Percentiles rank a stretch among this genome's conserved stretches.
Evolutionary conservation across 2,797 vertebrate species (phyloP).

Genomic region (Intellagama lesueurii): DNA sequence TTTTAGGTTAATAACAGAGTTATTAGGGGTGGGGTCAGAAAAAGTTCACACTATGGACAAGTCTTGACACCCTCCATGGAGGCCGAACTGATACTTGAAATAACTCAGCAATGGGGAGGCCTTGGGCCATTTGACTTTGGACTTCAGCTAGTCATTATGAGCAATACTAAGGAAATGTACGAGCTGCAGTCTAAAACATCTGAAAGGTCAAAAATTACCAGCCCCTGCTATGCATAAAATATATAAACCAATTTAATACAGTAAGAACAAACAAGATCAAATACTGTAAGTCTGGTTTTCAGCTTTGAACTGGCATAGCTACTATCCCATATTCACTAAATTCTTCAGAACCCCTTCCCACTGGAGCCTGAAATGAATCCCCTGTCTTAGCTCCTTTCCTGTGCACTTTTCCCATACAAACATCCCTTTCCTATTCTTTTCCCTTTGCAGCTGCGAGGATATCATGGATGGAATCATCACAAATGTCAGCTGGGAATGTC

Average conservation of each 20-base stretch:
- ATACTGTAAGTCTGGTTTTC: not conserved
- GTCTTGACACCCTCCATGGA: not conserved
- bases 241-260: not conserved
- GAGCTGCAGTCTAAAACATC: not conserved
- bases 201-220: not conserved
- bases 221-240: not conserved
- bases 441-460: slow-evolving; percentile 36
- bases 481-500: not conserved
- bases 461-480: not conserved
- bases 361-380: slow-evolving; percentile 34
- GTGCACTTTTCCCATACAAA: not conserved
- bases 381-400: not conserved
- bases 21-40: not conserved
- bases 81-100: not conserved
- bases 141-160: not conserved
- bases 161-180: not conserved
- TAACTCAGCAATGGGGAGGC: not conserved
- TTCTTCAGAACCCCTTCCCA: not conserved
- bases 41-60: not conserved
- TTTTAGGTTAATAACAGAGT: not conserved
- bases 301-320: not conserved
- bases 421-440: slow-evolving; percentile 19
- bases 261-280: not conserved
- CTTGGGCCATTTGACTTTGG: not conserved
- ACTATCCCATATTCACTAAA: not conserved